A percentile compares a stretch with the other conserved stretches of the same genome.
phyloP scores from a whole-genome alignment of 2,888 invertebrate genomes.

The Leucophora obtusa region DNA sequence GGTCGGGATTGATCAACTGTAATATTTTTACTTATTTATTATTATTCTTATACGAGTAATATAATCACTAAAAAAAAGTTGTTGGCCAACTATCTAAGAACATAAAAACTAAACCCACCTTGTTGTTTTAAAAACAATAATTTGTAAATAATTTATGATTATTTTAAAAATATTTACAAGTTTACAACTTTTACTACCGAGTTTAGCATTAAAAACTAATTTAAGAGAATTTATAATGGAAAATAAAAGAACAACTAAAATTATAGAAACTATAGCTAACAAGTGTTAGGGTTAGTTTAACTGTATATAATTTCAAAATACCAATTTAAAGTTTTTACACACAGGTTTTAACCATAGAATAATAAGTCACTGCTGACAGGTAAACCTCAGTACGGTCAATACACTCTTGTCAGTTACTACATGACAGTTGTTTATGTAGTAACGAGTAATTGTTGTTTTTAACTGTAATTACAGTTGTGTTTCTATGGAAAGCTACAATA shows the following conservation, averaged over 20 bases:
- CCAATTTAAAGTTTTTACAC: no score
- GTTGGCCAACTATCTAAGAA: neutral
- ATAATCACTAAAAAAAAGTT: neutral
- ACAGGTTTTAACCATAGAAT: no score
- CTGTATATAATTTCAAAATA: no score
- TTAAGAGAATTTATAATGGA: neutral
- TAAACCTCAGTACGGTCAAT: no score
- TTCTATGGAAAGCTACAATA: no score
- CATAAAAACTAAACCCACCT: neutral
- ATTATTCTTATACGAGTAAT: neutral
- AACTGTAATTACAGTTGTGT: no score
- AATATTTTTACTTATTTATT: no score
- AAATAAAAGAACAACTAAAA: neutral
- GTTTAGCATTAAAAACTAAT: conserved; percentile 18
- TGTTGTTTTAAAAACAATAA: neutral
- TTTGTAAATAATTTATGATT: conserved; percentile 1
- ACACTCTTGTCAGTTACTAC: no score
- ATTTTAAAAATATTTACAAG: neutral
- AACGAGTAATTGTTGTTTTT: no score
- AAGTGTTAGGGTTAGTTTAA: neutral
- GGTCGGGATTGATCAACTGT: no score
- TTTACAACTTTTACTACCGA: conserved; percentile 4
- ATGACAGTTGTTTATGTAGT: no score
- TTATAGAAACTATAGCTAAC: neutral
- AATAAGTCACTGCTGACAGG: no score